These are phyloP conservation scores for Stegophylla sp. DNA, from an alignment of 2,888 invertebrate species.

Conservation along the genomic window DNA sequence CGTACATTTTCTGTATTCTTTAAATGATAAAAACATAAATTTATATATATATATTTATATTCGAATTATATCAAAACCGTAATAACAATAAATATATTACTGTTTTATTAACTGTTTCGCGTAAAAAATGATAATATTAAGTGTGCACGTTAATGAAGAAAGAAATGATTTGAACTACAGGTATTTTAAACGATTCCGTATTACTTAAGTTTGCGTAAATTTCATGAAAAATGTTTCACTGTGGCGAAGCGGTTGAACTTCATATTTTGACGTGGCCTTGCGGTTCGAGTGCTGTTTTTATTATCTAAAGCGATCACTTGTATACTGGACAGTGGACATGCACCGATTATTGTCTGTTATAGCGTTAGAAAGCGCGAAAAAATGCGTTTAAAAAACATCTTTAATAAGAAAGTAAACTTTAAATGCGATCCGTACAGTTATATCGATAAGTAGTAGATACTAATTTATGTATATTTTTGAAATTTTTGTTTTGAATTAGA, in stretches of 20 bases:
- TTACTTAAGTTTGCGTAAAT: not conserved
- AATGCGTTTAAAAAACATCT: slow-evolving; percentile 8
- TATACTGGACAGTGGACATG: slow-evolving; percentile 41
- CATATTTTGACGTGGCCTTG: slow-evolving; percentile 27
- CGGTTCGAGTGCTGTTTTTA: not conserved
- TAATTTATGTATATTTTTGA: not conserved
- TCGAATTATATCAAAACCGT: too few relatives aligned
- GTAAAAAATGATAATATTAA: too few relatives aligned
- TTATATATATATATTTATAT: too few relatives aligned
- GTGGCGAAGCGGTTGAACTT: slow-evolving; percentile 27
- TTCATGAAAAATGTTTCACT: not conserved
- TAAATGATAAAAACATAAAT: too few relatives aligned
- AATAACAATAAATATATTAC: too few relatives aligned
- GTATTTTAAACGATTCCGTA: not conserved
- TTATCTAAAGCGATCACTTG: slow-evolving; percentile 25
- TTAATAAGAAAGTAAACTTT: slow-evolving; percentile 18
- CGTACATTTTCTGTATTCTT: too few relatives aligned
- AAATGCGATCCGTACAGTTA: not conserved
- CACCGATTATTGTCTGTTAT: slow-evolving; percentile 42
- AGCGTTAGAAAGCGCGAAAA: slow-evolving; percentile 53
- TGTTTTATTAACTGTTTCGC: too few relatives aligned
- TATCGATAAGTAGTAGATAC: not conserved
- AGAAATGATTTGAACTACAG: too few relatives aligned
- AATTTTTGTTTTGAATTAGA: not conserved
- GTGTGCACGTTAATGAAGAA: too few relatives aligned